A percentile compares a stretch with the other conserved stretches of the same genome.
Conservation (phyloP, 2,113 vertebrate species). For the Daboia siamensis region DNA sequence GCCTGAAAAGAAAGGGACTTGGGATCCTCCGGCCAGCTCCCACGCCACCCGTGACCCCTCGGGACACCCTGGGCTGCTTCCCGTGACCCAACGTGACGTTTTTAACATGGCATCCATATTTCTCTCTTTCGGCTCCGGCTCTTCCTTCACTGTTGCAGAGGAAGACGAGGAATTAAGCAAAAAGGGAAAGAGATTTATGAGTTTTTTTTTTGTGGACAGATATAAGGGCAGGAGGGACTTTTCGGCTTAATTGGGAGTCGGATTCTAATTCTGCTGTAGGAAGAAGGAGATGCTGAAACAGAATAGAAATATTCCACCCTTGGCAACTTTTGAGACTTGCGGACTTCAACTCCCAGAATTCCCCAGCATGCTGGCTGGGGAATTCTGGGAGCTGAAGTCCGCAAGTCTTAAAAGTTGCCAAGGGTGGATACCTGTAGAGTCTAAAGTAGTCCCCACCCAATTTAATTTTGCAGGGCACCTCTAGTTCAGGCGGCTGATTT, state of each 20-base stretch:
- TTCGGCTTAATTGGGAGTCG: background rate
- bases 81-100: background rate
- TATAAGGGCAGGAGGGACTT: background rate
- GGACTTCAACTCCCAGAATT: too few relatives aligned
- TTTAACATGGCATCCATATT: background rate
- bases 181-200: background rate
- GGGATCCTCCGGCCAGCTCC: too few relatives aligned
- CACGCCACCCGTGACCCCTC: too few relatives aligned
- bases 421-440: background rate
- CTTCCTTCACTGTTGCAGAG: background rate
- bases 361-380: too few relatives aligned
- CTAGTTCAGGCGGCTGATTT: too few relatives aligned
- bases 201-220: too few relatives aligned
- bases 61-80: rapidly evolving
- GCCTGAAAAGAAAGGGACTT: too few relatives aligned
- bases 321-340: too few relatives aligned
- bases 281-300: background rate
- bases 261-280: background rate
- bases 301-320: too few relatives aligned
- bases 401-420: too few relatives aligned
- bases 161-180: background rate
- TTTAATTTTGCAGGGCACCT: too few relatives aligned
- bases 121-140: background rate
- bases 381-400: too few relatives aligned
- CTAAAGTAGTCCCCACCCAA: background rate